These are phyloP conservation scores for Cosmopolites sordidus DNA, from an alignment of 2,888 invertebrate species.

Conservation along the genomic window DNA sequence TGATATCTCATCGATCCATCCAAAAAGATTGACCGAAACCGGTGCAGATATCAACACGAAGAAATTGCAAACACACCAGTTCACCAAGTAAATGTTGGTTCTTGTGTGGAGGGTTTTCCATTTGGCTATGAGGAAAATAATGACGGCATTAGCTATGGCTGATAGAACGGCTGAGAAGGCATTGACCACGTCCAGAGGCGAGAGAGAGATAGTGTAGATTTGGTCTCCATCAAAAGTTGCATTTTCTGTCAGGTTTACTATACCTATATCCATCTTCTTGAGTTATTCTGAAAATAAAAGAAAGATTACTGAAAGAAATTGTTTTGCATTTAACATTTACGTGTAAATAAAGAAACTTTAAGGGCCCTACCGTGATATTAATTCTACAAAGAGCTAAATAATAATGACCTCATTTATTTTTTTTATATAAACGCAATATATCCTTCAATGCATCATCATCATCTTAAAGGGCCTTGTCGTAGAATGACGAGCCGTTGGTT, in stretches of 20 bases:
- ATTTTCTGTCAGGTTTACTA: neutral
- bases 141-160: slow-evolving; percentile 16
- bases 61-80: slow-evolving; percentile 25
- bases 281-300: neutral
- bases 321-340: too few species aligned
- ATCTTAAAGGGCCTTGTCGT: too few species aligned
- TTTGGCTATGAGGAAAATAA: slow-evolving; percentile 14
- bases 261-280: slow-evolving; percentile 6
- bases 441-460: too few species aligned
- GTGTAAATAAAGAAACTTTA: too few species aligned
- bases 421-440: too few species aligned
- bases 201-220: slow-evolving; percentile 10
- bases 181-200: slow-evolving; percentile 11
- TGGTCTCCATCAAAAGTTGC: slow-evolving; percentile 1
- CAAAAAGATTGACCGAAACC: slow-evolving; percentile 12
- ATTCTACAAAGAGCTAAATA: too few species aligned
- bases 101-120: slow-evolving; percentile 12
- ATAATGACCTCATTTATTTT: too few species aligned
- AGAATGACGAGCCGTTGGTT: too few species aligned
- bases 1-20: slow-evolving; percentile 2
- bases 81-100: slow-evolving; percentile 22
- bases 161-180: slow-evolving; percentile 7
- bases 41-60: slow-evolving; percentile 16
- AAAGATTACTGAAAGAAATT: too few species aligned
- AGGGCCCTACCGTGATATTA: too few species aligned